Percentiles rank a stretch among this genome's conserved stretches.
Evolutionary conservation across 2,797 vertebrate species (phyloP).

Genomic region (Gobionotothen gibberifrons): DNA sequence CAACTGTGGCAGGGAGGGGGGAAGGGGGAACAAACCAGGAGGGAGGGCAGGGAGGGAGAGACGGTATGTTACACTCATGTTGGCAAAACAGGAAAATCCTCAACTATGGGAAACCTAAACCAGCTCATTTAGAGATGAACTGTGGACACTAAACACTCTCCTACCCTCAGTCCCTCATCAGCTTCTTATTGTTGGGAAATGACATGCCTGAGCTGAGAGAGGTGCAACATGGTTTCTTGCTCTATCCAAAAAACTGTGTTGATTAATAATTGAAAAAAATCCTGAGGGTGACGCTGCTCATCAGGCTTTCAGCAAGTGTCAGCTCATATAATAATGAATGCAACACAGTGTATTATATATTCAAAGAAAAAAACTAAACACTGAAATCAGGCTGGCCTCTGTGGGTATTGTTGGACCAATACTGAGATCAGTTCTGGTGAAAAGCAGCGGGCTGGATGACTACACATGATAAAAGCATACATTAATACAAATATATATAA

Average conservation of each 20-base stretch:
- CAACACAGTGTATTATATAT: conserved; percentile 33
- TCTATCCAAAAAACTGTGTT: conserved; percentile 23
- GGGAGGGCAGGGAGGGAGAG: conserved; percentile 11
- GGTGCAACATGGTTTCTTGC: conserved; percentile 23
- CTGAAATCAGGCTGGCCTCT: conserved; percentile 39
- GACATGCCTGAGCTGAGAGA: conserved; percentile 26
- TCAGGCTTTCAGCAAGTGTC: conserved; percentile 42
- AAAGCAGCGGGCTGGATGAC: conserved; percentile 15
- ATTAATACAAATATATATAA: conserved; percentile 31
- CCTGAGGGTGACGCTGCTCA: conserved; percentile 45
- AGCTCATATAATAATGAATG: conserved; percentile 36
- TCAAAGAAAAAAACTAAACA: conserved; percentile 35
- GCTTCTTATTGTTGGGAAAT: conserved; percentile 22
- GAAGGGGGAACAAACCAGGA: conserved; percentile 18
- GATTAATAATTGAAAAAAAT: conserved; percentile 52
- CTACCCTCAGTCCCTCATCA: conserved; percentile 44
- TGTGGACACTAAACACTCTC: conserved; percentile 42
- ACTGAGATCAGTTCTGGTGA: conserved; percentile 9
- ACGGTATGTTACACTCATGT: conserved; percentile 51
- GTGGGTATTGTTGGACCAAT: conserved; percentile 24
- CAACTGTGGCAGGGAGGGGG: conserved; percentile 71
- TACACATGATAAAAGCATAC: conserved; percentile 17
- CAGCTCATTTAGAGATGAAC: conserved; percentile 29
- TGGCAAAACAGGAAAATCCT: conserved; percentile 35
- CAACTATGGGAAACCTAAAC: conserved; percentile 47